phyloP scores from a whole-genome alignment of 2,113 vertebrate genomes.

The Oryzias woworae region DNA sequence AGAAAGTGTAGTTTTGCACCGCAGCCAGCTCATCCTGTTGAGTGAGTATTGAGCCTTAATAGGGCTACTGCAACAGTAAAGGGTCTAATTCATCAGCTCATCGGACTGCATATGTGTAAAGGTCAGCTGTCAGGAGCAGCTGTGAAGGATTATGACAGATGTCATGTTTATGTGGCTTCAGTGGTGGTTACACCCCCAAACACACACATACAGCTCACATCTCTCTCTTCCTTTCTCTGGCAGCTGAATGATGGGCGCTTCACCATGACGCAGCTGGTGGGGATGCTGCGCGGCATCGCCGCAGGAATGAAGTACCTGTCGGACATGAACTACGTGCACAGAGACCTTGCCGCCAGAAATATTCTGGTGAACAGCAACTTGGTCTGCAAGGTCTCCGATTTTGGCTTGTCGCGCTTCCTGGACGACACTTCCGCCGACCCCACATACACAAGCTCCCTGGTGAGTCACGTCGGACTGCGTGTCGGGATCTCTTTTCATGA shows the following conservation, averaged over 20 bases:
- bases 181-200: conserved; percentile 43
- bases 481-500: neutral
- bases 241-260: conserved; percentile 96
- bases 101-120: conserved; percentile 63
- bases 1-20: conserved; percentile 13
- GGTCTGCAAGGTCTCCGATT: conserved; percentile 98
- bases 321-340: conserved; percentile 96
- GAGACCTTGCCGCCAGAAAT: conserved; percentile 93
- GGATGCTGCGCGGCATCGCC: conserved; percentile 93
- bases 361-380: conserved; percentile 98
- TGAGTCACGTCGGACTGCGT: conserved; percentile 57
- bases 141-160: conserved; percentile 52
- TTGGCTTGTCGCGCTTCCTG: conserved; percentile 92
- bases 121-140: conserved; percentile 63
- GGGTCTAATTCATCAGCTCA: conserved; percentile 66
- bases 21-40: conserved; percentile 6
- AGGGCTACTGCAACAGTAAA: conserved; percentile 35
- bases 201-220: conserved; percentile 5
- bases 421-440: conserved; percentile 92
- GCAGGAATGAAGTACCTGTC: conserved; percentile 98
- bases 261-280: conserved; percentile 95
- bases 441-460: conserved; percentile 96
- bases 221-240: neutral
- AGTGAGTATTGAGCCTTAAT: conserved; percentile 26
- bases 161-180: conserved; percentile 56